Percentiles rank a stretch among this genome's conserved stretches.
phyloP scores from a whole-genome alignment of 2,113 vertebrate genomes.

The Okapia johnstoni region DNA sequence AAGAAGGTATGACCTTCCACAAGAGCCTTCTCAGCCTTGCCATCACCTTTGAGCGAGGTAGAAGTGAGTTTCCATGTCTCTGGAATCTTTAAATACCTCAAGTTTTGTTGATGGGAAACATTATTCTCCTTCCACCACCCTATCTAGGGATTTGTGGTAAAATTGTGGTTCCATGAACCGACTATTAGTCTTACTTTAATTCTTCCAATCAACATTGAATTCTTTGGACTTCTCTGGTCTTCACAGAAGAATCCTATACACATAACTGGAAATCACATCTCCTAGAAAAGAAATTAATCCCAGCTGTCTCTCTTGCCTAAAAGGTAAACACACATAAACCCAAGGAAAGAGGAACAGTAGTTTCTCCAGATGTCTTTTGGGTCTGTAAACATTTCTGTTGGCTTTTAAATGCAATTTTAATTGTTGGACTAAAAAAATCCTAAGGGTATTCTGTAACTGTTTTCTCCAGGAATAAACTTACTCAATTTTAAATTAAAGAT shows the following conservation, averaged over 20 bases:
- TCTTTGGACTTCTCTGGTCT: not conserved
- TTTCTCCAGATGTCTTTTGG: constrained; percentile 61
- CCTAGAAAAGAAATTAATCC: constrained; percentile 65
- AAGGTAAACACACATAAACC: constrained; percentile 65
- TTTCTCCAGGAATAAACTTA: constrained; percentile 78
- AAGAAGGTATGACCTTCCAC: not conserved
- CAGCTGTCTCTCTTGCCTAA: constrained; percentile 57
- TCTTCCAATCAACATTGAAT: not conserved
- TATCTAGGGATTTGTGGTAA: constrained; percentile 25
- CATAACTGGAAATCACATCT: constrained; percentile 62
- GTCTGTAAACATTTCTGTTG: constrained; percentile 60
- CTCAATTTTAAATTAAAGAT: constrained; percentile 82
- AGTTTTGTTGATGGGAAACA: not conserved
- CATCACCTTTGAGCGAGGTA: not conserved
- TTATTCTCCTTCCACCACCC: not conserved
- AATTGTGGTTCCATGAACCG: not conserved
- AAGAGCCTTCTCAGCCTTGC: not conserved
- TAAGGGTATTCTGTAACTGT: constrained; percentile 65
- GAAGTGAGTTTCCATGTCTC: not conserved
- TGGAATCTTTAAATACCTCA: constrained; percentile 32
- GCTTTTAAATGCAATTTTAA: constrained; percentile 77
- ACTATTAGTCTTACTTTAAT: not conserved
- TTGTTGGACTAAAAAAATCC: constrained; percentile 71
- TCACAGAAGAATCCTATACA: constrained; percentile 52
- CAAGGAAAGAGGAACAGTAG: constrained; percentile 46